Evolutionary conservation across 2,888 invertebrate genomes (phyloP).

Genomic region (Blastobasis lacticolella): DNA sequence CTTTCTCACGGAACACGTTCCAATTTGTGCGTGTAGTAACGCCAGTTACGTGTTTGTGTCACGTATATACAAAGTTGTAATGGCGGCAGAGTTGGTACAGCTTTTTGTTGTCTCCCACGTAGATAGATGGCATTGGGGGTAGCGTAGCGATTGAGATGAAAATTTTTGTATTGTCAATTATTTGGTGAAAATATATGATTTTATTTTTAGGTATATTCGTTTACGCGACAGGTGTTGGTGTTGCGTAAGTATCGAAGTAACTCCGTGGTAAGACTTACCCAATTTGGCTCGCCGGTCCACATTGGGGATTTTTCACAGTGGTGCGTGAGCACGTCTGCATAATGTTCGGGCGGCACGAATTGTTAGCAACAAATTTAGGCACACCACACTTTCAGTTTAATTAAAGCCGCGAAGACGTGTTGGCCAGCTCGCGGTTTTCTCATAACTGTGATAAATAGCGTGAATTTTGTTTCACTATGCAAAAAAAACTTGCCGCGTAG

Average conservation of each 20-base stretch:
- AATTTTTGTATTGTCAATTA: no score
- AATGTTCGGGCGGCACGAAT: conserved; percentile 42
- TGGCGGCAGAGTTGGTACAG: conserved; percentile 23
- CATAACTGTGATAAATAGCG: conserved; percentile 68
- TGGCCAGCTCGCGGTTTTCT: conserved; percentile 64
- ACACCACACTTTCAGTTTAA: conserved; percentile 54
- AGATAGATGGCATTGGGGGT: conserved; percentile 65
- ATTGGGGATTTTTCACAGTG: conserved; percentile 38
- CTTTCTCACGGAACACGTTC: conserved; percentile 34
- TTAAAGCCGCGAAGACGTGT: conserved; percentile 64
- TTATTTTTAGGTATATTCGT: background rate
- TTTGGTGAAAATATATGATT: no score
- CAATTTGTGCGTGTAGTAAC: conserved; percentile 52
- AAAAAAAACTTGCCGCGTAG: conserved; percentile 60
- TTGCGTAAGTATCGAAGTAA: conserved; percentile 1
- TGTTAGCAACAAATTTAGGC: conserved; percentile 47
- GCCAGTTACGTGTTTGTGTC: conserved; percentile 52
- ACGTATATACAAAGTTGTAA: conserved; percentile 50
- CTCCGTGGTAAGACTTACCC: conserved; percentile 39
- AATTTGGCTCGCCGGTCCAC: conserved; percentile 26
- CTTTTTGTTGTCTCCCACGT: conserved; percentile 50
- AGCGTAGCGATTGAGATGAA: conserved; percentile 16
- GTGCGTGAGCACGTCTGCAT: conserved; percentile 43
- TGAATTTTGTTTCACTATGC: conserved; percentile 53
- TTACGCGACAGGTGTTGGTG: no score